Base-by-base conservation (phyloP, 2,113 vertebrate genomes). In the Psammodynastes pulverulentus region DNA sequence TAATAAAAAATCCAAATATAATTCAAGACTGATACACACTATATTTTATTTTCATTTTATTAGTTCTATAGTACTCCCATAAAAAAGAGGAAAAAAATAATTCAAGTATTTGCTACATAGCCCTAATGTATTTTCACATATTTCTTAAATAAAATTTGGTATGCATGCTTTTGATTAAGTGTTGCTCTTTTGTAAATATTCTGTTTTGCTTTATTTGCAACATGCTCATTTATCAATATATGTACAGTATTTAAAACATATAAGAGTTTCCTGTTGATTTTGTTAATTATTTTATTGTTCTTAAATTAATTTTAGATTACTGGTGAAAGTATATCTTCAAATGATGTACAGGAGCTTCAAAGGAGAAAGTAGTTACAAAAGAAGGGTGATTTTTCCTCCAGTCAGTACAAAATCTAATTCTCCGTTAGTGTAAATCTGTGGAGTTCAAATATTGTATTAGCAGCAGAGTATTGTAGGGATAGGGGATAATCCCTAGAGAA, bases 371-470 rank as follows among this genome's bases (percentile, higher is more conserved):
- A 92, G 88, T 89, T 89, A 86, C 88, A 92, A 86, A 89, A 86
- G 88, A 62, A 89, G 56, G 46, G 91, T 62, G n/a, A 85, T 51
- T 92, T 34, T 24, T n/a, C 17, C 58, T 53, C 88, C 53, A 45
- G 8, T 19, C 56, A 5, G 46, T 89, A 92, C 88, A 92, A 88
- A 51, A 92, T 92, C 91, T 88, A 92, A 92, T 92, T 92, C 79
- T 92, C 91, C 51, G 88, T 92, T 92, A 92, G 88, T 92, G 88
- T 92, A 92, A 86, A 92, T 92, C 91, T 92, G 52, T 89, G 62
- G 91, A 92, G 88, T 92, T 92, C 91, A 92, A 92, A 92, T 92
- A 92, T 92, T 92, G 91, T 92, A 92, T 92, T 92, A 92, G 91
- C 91, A 86, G 91, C 48, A 86, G 79, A 89, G 91, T 92, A 92